These are phyloP conservation scores for Mus pahari DNA, from an alignment of 2,113 vertebrate species.

Conservation along the genomic window DNA sequence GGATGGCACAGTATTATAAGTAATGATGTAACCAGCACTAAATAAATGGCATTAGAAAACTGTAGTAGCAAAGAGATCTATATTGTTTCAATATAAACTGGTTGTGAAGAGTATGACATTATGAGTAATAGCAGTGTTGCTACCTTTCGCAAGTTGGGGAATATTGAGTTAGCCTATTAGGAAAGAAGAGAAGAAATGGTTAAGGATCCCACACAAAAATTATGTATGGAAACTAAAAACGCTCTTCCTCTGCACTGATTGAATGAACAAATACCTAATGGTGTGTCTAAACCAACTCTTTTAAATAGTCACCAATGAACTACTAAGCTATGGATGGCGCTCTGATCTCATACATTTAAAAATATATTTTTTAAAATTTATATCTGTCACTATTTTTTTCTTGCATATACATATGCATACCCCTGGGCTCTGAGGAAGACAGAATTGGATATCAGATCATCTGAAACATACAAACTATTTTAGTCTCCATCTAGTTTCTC, in stretches of 20 bases:
- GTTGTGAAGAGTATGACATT: conserved; percentile 42
- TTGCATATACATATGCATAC: neutral
- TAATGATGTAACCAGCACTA: conserved; percentile 56
- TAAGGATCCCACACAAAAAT: neutral
- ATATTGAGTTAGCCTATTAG: neutral
- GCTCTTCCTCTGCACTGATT: neutral
- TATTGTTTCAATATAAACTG: conserved; percentile 49
- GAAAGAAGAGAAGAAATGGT: neutral
- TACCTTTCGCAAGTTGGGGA: neutral
- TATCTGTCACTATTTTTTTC: neutral
- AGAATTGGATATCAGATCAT: neutral
- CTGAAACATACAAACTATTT: neutral
- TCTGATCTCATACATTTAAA: neutral
- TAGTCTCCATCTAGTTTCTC: neutral
- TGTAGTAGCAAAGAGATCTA: conserved; percentile 53
- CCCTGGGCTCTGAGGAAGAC: neutral
- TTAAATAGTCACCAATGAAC: neutral
- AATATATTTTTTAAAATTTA: neutral
- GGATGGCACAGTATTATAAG: neutral
- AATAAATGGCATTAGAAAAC: conserved; percentile 57
- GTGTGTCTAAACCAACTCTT: neutral
- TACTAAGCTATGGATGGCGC: neutral
- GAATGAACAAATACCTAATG: neutral
- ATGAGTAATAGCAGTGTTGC: conserved; percentile 35
- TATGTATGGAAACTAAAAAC: neutral